Evolutionary conservation across 2,797 vertebrate genomes (phyloP).

Genomic region (Pipistrellus pipistrellus): DNA sequence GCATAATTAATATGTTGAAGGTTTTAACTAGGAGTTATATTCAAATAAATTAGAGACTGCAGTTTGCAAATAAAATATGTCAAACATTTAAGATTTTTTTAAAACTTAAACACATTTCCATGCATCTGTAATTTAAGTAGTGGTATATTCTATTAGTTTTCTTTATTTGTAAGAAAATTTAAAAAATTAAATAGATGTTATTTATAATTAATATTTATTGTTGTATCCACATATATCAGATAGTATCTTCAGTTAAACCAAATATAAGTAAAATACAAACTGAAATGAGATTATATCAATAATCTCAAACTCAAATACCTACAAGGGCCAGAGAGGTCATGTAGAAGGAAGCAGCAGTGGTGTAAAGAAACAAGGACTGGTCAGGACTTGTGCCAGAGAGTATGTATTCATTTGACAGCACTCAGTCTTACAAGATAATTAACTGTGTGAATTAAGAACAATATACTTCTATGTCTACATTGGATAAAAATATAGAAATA

Average conservation of each 20-base stretch:
- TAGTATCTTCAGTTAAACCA: neutral
- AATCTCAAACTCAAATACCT: neutral
- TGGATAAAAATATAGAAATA: neutral
- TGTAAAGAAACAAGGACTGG: neutral
- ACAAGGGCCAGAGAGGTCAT: neutral
- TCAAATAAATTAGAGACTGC: neutral
- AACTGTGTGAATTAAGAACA: neutral
- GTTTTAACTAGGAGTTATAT: constrained; percentile 12
- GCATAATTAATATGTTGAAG: constrained; percentile 10
- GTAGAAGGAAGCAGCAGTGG: neutral
- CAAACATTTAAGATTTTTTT: neutral
- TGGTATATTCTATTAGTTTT: neutral
- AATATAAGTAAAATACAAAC: constrained; percentile 2
- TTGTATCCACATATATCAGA: neutral
- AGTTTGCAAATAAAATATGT: constrained; percentile 52
- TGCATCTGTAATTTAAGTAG: neutral
- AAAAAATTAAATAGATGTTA: neutral
- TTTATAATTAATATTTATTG: neutral
- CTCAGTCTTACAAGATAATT: neutral
- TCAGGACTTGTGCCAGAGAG: neutral
- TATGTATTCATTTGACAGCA: neutral
- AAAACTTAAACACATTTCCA: neutral
- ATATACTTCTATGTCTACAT: neutral
- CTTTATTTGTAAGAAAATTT: constrained; percentile 21
- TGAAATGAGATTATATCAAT: constrained; percentile 6